phyloP scores from a whole-genome alignment of 2,888 invertebrate species.

The Atethmia centrago region DNA sequence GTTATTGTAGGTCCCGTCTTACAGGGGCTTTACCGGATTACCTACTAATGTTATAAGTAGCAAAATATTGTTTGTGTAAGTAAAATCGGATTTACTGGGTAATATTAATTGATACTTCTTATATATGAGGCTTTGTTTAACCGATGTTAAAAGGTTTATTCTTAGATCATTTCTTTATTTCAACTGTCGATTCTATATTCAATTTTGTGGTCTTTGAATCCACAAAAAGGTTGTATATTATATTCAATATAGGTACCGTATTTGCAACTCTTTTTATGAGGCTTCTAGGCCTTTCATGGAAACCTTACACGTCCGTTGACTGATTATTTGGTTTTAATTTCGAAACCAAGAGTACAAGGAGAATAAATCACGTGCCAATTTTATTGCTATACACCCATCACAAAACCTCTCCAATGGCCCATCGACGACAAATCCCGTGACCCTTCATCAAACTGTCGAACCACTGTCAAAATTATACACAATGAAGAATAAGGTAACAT shows the following conservation, averaged over 20 bases:
- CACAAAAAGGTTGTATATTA: neutral
- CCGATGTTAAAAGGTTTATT: neutral
- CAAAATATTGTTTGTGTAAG: constrained; percentile 44
- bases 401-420: neutral
- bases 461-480: constrained; percentile 29
- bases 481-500: constrained; percentile 48
- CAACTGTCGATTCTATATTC: neutral
- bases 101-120: constrained; percentile 31
- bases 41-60: constrained; percentile 43
- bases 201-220: neutral
- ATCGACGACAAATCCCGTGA: constrained; percentile 15
- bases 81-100: constrained; percentile 32
- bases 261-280: too few species aligned
- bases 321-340: neutral
- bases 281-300: neutral
- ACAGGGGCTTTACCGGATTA: constrained; percentile 44
- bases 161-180: neutral
- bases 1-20: constrained; percentile 41
- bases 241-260: too few species aligned
- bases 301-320: neutral
- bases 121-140: neutral
- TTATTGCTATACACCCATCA: neutral
- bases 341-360: neutral
- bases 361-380: neutral
- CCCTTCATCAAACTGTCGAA: constrained; percentile 27